Base-by-base conservation (phyloP, 2,888 invertebrate species). In the Proisotoma minuta region DNA sequence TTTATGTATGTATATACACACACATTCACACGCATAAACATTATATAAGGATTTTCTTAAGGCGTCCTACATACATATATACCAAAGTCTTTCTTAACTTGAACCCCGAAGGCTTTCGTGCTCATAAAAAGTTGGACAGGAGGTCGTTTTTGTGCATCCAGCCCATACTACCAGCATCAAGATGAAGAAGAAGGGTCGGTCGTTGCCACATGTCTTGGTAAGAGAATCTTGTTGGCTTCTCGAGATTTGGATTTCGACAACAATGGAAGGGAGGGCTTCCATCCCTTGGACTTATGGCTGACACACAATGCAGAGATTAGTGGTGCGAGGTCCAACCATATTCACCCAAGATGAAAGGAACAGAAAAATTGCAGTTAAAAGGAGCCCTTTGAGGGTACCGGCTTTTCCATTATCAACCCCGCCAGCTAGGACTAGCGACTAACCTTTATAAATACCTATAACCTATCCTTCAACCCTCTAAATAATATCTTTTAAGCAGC, bases 61-160 rank as follows among this genome's bases (percentile, higher is more conserved):
- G n/a, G n/a, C n/a, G n/a, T n/a, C n/a, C n/a, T n/a, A n/a, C n/a
- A n/a, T n/a, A n/a, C 34, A 34, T 34, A 15, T 34, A 34, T 34
- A 15, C 34, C 15, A n/a, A n/a, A n/a, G n/a, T 59, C 59, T 61
- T 61, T 58, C 54, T 60, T 57, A 34, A 43, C 60, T 66, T 61
- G 59, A 64, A 63, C 69, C 69, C 69, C 66, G 64, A 66, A 69
- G 69, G 69, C 69, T 66, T 69, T 69, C 69, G 69, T 69, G 69
- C 64, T 66, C 69, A 66, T 68, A 69, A 71, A 69, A 69, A 69
- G 68, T 71, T 71, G 71, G 71, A 69, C 68, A 69, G 71, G 71
- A 71, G 71, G 71, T 69, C 68, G 68, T 69, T 71, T 71, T 69
- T 71, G 63, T 69, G 57, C 60, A 54, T 54, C 47, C n/a, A n/a